Evolutionary conservation across 2,888 invertebrate species (phyloP), one percentile per base, ranked within the genome.

Genomic region (Schrankia costaestrigalis): DNA sequence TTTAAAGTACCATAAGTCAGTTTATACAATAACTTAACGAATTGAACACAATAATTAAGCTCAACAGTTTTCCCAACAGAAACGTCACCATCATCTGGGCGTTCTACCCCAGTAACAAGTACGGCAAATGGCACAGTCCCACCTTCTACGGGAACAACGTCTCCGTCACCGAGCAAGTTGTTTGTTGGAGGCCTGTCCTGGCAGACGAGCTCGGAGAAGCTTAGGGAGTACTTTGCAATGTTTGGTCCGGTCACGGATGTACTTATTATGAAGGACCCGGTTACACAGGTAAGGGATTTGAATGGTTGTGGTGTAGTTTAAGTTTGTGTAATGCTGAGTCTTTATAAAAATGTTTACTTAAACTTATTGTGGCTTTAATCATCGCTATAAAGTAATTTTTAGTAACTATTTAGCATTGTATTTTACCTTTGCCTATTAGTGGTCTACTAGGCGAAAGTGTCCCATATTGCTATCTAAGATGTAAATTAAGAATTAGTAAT

Each of bases 181-280:
- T 96, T 96, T 68, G 96, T 96, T 28, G 96, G 96, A 3, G 97
- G 97, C 0, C 91, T 97, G 43, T 96, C 96, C 77, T 97, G 96
- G 96, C 96, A 96, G 85, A 97, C 97, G 10, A 95, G 95, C 67
- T 94, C 95, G 35, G 96, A 97, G 78, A 97, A 96, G 78, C 91
- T 97, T n/a, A 89, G 95, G 62, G 96, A 96, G 65, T 97, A 97
- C 81, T 97, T 97, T 61, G 94, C 95, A 35, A 95, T 96, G 93
- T 97, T 96, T 64, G 97, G 97, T 38, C 93, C 94, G 3, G 96
- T 97, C 52, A 94, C 95, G 17, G 96, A 97, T 75, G 96, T 97
- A 35, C 91, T 96, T 46, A 96, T 97, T 66, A 96, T 97, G 96
- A 96, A 96, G 89, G 96, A 97, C 80, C 96, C 96, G 1, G 94